These are phyloP conservation scores for Drosophila siamana DNA, from an alignment of 2,888 invertebrate genomes.

Conservation along the genomic window DNA sequence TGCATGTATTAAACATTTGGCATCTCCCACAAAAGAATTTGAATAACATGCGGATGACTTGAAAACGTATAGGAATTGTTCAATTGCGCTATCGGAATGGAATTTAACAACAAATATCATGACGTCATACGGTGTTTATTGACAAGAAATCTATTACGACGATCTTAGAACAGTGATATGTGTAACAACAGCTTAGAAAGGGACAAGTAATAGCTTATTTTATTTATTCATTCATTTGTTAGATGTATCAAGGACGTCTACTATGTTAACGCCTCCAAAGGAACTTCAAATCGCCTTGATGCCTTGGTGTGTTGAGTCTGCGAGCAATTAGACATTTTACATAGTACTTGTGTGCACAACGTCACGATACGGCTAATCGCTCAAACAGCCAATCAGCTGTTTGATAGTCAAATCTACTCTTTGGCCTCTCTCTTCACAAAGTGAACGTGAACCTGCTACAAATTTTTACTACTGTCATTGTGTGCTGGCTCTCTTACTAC, in stretches of 20 bases:
- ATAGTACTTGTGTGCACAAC: conserved; percentile 13
- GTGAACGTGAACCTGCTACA: background rate
- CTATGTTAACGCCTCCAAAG: background rate
- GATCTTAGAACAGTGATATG: background rate
- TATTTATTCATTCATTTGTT: background rate
- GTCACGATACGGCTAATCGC: conserved; percentile 38
- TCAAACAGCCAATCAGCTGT: conserved; percentile 44
- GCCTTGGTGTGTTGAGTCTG: background rate
- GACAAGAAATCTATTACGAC: too few relatives aligned
- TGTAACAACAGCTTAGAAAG: background rate
- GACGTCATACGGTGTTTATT: conserved; percentile 16
- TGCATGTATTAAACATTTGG: conserved; percentile 28
- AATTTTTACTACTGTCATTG: conserved; percentile 15
- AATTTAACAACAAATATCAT: conserved; percentile 12
- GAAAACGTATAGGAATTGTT: conserved; percentile 4
- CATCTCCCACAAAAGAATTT: conserved; percentile 42
- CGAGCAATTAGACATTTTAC: background rate
- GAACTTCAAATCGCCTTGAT: background rate
- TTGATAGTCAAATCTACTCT: conserved; percentile 31
- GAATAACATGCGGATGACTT: conserved; percentile 22
- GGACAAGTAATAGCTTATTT: background rate
- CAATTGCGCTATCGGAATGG: background rate
- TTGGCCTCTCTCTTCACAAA: conserved; percentile 33
- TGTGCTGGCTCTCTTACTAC: conserved; percentile 15
- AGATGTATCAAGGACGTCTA: background rate